These are phyloP conservation scores for Serranus cabrilla DNA, from an alignment of 2,797 vertebrate genomes.

Conservation along the genomic window DNA sequence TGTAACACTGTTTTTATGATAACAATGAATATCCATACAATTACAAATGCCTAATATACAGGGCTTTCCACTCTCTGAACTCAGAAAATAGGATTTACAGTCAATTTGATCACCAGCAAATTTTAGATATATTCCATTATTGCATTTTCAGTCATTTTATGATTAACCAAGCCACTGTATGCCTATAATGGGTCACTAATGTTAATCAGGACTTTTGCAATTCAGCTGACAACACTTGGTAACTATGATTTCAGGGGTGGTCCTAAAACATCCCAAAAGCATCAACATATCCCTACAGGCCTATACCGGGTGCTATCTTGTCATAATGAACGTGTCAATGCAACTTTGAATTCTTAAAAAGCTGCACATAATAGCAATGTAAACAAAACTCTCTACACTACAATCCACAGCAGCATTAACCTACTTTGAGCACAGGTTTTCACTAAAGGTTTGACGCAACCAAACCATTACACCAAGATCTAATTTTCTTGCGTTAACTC, in stretches of 20 bases:
- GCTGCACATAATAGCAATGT: background rate
- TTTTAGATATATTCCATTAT: background rate
- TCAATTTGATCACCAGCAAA: background rate
- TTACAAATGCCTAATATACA: background rate
- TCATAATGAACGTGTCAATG: background rate
- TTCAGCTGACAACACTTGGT: background rate
- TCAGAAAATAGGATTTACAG: background rate
- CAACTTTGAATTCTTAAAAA: constrained; percentile 10
- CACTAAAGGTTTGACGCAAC: background rate
- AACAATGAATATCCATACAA: background rate
- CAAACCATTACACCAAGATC: background rate
- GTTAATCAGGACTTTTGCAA: background rate
- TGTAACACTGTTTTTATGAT: background rate
- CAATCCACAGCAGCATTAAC: background rate
- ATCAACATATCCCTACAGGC: too few species aligned
- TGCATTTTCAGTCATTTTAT: background rate
- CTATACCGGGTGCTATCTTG: background rate
- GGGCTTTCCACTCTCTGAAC: background rate
- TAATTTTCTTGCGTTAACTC: background rate
- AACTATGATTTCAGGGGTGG: background rate
- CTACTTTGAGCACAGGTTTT: background rate
- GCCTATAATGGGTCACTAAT: background rate
- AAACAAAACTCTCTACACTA: background rate
- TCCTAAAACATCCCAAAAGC: too few species aligned
- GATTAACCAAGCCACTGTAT: background rate